phyloP scores from a whole-genome alignment of 2,888 invertebrate species.

The Zaprionus bogoriensis region DNA sequence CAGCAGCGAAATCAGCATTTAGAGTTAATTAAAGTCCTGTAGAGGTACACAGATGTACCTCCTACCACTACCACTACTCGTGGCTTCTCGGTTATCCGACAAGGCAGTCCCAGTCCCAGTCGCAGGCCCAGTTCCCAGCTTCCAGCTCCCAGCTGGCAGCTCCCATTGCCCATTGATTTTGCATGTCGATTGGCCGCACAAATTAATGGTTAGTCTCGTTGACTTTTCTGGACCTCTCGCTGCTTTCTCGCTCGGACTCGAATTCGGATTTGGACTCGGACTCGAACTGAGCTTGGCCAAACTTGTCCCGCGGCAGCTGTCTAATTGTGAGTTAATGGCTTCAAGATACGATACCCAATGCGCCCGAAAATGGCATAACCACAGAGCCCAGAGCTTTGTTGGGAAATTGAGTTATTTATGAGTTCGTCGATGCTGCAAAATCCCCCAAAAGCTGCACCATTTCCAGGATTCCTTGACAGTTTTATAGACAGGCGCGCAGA shows the following conservation, averaged over 20 bases:
- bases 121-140: neutral
- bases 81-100: no score
- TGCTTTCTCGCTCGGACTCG: conserved; percentile 6
- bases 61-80: no score
- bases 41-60: conserved; percentile 34
- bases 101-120: conserved; percentile 4
- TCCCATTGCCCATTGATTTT: conserved; percentile 49
- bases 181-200: conserved; percentile 60
- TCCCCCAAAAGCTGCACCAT: neutral
- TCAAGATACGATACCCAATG: conserved; percentile 17
- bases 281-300: conserved; percentile 2
- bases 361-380: neutral
- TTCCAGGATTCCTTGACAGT: neutral
- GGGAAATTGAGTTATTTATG: conserved; percentile 28
- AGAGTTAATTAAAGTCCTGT: conserved; percentile 64
- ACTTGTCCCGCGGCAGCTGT: conserved; percentile 27
- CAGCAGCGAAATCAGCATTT: conserved; percentile 45
- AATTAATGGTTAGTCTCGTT: conserved; percentile 57
- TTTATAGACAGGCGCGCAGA: neutral
- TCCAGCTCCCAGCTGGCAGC: neutral
- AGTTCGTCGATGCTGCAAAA: conserved; percentile 2
- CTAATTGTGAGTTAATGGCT: conserved; percentile 41
- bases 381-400: neutral
- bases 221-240: conserved; percentile 33
- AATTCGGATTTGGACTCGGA: conserved; percentile 2